These are phyloP conservation scores for Drosophila merina DNA, from an alignment of 2,888 invertebrate species.

Conservation along the genomic window DNA sequence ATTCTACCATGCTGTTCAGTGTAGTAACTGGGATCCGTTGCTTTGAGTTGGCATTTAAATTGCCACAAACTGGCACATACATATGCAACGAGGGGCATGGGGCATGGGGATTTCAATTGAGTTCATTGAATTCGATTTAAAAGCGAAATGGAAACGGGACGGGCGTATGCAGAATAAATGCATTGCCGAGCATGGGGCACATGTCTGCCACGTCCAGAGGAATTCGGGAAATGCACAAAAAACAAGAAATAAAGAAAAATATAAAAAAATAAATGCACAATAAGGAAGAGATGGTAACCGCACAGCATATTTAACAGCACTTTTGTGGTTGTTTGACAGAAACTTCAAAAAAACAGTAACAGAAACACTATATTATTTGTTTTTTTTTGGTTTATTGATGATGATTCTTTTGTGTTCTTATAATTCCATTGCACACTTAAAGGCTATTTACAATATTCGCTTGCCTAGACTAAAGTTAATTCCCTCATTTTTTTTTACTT, in stretches of 20 bases:
- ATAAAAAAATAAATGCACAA: conserved; percentile 25
- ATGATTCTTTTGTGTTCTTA: conserved; percentile 52
- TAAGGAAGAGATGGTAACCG: conserved; percentile 19
- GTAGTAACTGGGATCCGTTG: conserved; percentile 9
- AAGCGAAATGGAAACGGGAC: conserved; percentile 58
- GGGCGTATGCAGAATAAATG: conserved; percentile 17
- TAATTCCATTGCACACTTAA: conserved; percentile 65
- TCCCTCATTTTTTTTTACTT: conserved; percentile 4
- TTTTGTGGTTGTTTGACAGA: conserved; percentile 53
- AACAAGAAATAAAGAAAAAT: neutral
- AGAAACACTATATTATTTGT: conserved; percentile 14
- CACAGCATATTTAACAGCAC: conserved; percentile 56
- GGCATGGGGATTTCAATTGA: conserved; percentile 74
- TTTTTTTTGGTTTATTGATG: conserved; percentile 61
- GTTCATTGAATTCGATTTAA: conserved; percentile 79
- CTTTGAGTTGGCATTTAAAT: conserved; percentile 41
- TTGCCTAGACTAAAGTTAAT: conserved; percentile 40
- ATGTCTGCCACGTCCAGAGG: conserved; percentile 25
- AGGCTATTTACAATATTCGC: conserved; percentile 69
- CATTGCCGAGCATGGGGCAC: conserved; percentile 29
- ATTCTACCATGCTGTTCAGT: neutral
- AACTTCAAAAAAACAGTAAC: neutral
- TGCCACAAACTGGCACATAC: conserved; percentile 73
- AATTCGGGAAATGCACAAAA: conserved; percentile 8
- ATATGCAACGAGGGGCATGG: conserved; percentile 51